Percentiles rank a stretch among this genome's conserved stretches.
Conservation (phyloP, 1,140 invertebrate genomes). For the Phenacoccus solenopsis region DNA sequence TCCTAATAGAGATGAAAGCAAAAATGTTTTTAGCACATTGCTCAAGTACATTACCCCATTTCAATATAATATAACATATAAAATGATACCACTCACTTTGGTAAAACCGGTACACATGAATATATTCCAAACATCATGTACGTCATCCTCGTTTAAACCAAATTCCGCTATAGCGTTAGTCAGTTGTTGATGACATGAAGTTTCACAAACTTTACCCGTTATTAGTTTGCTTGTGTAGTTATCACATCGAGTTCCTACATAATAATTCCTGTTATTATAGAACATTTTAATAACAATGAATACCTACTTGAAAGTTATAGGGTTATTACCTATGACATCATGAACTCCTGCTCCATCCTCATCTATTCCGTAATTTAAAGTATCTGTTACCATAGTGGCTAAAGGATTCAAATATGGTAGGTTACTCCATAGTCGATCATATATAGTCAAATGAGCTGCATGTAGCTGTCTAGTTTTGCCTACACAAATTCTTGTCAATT, state of each 20-base stretch:
- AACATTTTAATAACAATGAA: constrained; percentile 27
- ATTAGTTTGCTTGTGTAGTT: constrained; percentile 38
- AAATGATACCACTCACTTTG: background rate
- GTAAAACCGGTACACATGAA: constrained; percentile 40
- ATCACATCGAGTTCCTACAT: constrained; percentile 35
- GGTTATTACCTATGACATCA: constrained; percentile 33
- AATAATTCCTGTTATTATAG: background rate
- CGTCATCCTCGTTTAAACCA: constrained; percentile 33
- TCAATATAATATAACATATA: background rate
- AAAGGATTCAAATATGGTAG: constrained; percentile 38
- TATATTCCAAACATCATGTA: constrained; percentile 40
- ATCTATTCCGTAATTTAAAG: constrained; percentile 37
- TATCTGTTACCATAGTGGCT: constrained; percentile 38
- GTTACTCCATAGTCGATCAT: constrained; percentile 38
- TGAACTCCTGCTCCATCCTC: constrained; percentile 37
- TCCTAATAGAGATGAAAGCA: constrained; percentile 25
- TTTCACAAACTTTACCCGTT: constrained; percentile 33
- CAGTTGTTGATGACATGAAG: constrained; percentile 37
- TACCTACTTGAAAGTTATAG: background rate
- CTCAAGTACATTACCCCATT: background rate
- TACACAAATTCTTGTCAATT: constrained; percentile 13
- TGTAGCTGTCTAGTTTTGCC: constrained; percentile 39
- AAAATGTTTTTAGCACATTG: background rate
- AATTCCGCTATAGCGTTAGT: constrained; percentile 34
- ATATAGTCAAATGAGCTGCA: constrained; percentile 33